Evolutionary conservation across 2,113 vertebrate genomes (phyloP), one percentile per base, ranked within the genome.

Genomic region (Rhinoptilus africanus): DNA sequence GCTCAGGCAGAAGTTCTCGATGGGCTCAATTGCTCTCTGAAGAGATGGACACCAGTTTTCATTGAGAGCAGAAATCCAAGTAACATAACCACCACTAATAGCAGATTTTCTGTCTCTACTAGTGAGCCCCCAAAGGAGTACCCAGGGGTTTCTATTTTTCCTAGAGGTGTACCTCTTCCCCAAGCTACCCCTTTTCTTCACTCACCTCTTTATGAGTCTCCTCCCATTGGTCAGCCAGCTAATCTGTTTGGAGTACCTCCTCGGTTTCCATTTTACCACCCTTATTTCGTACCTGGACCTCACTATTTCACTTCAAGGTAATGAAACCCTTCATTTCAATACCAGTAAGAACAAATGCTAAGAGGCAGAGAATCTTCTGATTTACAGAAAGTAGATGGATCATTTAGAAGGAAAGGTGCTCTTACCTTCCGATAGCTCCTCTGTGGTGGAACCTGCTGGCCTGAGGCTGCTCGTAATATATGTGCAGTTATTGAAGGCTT

Each of bases 301-400:
- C 97, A 97, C 92, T 98, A 94, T 94, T 97, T 98, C 77, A 95
- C 94, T 24, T 95, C 98, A 98, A 98, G 98, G 99, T 99, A 97
- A 98, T 59, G 59, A 60, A 95, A 69, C 9, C 37, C 11, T 83
- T 68, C 50, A 35, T 74, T 88, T 94, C 15, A 50, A 6, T 81
- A 72, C 12, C 45, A 71, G 10, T 91, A n/a, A 92, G 43, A 82
- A 48, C 27, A 72, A 78, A 27, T 90, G 22, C 41, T 95, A 53
- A 72, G 66, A 60, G 37, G 37, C 37, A 75, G 57, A 43, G 28
- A 47, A 41, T 60, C 4, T 88, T 77, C 76, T 79, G 41, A 45
- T 22, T 89, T 83, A 37, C n/a, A 92, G 87, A 71, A 63, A 90
- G 63, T 35, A 89, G 15, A 24, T 63, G 75, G 67, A 92, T 23